Percentiles rank a stretch among this genome's conserved stretches.
Evolutionary conservation across 2,113 vertebrate genomes (phyloP).

Genomic region (Chamaea fasciata): DNA sequence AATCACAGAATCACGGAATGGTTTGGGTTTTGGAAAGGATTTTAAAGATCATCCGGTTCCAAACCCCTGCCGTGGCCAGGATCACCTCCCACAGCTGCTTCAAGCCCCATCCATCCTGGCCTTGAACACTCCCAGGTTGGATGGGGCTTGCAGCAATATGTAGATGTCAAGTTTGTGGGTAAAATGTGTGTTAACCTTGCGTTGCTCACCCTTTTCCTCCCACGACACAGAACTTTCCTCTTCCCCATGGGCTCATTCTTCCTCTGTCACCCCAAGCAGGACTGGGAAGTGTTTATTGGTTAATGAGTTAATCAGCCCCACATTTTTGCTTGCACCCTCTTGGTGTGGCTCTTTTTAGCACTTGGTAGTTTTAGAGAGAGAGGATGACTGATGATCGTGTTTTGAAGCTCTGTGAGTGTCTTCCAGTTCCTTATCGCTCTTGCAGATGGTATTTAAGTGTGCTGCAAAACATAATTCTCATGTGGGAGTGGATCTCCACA

Average conservation of each 20-base stretch:
- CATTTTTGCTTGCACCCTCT: background rate
- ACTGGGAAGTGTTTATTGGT: background rate
- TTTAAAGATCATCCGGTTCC: background rate
- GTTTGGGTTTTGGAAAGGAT: background rate
- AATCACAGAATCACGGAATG: too few species aligned
- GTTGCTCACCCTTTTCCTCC: background rate
- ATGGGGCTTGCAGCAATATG: background rate
- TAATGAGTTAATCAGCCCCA: background rate
- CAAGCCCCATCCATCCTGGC: fast-evolving
- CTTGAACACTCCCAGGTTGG: background rate
- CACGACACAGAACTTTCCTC: background rate
- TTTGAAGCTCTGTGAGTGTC: background rate
- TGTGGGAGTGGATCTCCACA: background rate
- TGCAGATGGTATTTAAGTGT: background rate
- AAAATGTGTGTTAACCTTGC: background rate
- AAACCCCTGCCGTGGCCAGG: background rate
- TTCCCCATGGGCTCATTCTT: background rate
- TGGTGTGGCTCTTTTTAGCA: background rate
- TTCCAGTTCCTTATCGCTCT: background rate
- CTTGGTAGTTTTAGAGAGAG: background rate
- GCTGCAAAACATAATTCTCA: background rate
- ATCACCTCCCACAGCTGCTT: background rate
- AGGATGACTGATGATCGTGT: fast-evolving
- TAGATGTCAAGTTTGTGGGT: background rate
- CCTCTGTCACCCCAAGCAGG: background rate